Conservation (phyloP, 2,888 invertebrate genomes). For the Ennomos quercinarius region DNA sequence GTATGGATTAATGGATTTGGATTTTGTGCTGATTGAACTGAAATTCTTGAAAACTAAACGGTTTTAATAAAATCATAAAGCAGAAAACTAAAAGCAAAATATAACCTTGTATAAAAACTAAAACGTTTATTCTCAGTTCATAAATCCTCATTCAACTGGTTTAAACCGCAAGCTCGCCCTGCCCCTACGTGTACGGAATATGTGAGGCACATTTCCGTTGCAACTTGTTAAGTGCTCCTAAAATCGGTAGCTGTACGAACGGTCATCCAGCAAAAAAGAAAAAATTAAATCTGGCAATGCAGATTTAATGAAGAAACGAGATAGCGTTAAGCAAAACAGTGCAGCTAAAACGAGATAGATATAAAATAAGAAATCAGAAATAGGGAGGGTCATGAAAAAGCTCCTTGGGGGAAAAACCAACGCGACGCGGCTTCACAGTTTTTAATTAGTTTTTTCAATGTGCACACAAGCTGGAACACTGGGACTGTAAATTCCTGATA, state of each 20-base stretch:
- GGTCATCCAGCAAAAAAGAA: conserved; percentile 66
- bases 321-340: conserved; percentile 45
- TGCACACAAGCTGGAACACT: neutral
- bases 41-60: too few relatives aligned
- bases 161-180: conserved; percentile 20
- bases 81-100: neutral
- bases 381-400: conserved; percentile 57
- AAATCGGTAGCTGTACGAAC: conserved; percentile 48
- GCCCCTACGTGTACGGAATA: conserved; percentile 24
- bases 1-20: too few relatives aligned
- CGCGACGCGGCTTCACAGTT: conserved; percentile 21
- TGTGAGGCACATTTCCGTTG: conserved; percentile 26
- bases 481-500: too few relatives aligned
- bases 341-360: conserved; percentile 75
- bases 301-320: conserved; percentile 64
- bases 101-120: conserved; percentile 3
- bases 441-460: neutral
- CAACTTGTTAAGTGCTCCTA: conserved; percentile 49
- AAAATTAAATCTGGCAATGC: conserved; percentile 68
- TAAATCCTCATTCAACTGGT: conserved; percentile 21
- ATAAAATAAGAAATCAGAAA: conserved; percentile 70
- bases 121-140: conserved; percentile 7
- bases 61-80: too few relatives aligned
- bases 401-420: conserved; percentile 55
- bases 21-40: too few relatives aligned